A percentile compares a stretch with the other conserved stretches of the same genome.
Conservation (phyloP, 2,113 vertebrate genomes). For the Phalacrocorax pelagicus region DNA sequence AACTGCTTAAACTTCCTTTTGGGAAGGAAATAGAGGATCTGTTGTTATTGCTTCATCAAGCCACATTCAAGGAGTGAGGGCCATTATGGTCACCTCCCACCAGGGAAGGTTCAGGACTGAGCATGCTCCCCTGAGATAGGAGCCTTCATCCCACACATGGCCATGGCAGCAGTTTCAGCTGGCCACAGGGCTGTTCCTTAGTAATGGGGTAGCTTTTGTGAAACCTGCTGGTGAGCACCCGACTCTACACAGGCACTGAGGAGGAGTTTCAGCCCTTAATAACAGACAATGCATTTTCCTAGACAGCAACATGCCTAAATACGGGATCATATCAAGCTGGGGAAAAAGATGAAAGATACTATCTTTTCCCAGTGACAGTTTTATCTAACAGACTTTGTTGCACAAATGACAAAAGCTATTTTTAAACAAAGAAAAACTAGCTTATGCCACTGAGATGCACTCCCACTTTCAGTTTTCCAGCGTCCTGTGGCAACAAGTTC, state of each 20-base stretch:
- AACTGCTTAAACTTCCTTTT: neutral
- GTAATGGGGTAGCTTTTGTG: neutral
- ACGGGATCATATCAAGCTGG: neutral
- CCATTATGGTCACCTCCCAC: neutral
- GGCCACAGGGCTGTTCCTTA: neutral
- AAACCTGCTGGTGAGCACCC: neutral
- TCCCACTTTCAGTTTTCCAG: neutral
- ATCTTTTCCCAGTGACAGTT: neutral
- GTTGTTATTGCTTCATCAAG: neutral
- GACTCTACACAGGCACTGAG: neutral
- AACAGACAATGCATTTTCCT: neutral
- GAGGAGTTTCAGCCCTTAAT: neutral
- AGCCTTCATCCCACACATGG: neutral
- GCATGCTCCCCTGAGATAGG: neutral
- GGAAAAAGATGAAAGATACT: neutral
- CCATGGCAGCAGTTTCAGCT: neutral
- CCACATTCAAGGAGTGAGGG: fast-evolving
- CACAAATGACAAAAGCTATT: neutral
- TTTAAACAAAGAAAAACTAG: neutral
- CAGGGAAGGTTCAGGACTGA: neutral
- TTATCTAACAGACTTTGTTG: neutral
- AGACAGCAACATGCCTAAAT: neutral
- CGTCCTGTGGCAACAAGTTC: neutral
- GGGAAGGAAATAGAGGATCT: neutral
- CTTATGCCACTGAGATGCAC: neutral